A percentile compares a stretch with the other conserved stretches of the same genome.
phyloP scores from a whole-genome alignment of 2,888 invertebrate genomes.

The Emesis russula region DNA sequence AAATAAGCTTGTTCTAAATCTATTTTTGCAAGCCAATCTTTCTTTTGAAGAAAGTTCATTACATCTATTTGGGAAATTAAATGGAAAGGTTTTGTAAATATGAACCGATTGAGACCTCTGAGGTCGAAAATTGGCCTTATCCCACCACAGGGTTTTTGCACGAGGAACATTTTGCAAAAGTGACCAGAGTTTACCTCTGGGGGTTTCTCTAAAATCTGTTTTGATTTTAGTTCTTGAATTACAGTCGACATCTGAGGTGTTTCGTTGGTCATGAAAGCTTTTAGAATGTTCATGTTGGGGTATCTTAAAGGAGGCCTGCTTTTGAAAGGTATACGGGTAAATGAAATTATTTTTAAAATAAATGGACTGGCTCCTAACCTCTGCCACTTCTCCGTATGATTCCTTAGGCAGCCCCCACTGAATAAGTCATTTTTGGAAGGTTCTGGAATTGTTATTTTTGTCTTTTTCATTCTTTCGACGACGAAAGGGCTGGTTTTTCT shows the following conservation, averaged over 20 bases:
- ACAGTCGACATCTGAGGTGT: neutral
- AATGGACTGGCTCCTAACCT: slow-evolving; percentile 53
- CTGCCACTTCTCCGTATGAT: slow-evolving; percentile 30
- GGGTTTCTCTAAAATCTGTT: no score
- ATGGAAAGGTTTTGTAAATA: slow-evolving; percentile 65
- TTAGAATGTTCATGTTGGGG: slow-evolving; percentile 13
- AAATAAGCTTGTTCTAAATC: slow-evolving; percentile 40
- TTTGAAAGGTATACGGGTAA: slow-evolving; percentile 57
- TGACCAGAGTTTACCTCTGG: no score
- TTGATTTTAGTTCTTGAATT: no score
- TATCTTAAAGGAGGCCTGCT: slow-evolving; percentile 42
- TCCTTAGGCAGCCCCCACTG: neutral
- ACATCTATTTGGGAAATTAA: slow-evolving; percentile 71
- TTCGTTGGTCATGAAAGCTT: slow-evolving; percentile 38
- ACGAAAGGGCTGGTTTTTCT: neutral
- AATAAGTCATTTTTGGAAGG: neutral
- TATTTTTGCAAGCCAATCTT: slow-evolving; percentile 41
- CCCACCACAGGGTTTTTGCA: no score
- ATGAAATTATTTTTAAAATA: no score
- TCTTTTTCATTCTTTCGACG: neutral
- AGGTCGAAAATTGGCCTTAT: no score
- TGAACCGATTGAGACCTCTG: neutral
- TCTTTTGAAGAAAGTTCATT: slow-evolving; percentile 70
- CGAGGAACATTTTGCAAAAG: no score
- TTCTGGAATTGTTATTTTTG: neutral